Conservation (phyloP, 2,888 invertebrate genomes). For the Heliconius erato region DNA sequence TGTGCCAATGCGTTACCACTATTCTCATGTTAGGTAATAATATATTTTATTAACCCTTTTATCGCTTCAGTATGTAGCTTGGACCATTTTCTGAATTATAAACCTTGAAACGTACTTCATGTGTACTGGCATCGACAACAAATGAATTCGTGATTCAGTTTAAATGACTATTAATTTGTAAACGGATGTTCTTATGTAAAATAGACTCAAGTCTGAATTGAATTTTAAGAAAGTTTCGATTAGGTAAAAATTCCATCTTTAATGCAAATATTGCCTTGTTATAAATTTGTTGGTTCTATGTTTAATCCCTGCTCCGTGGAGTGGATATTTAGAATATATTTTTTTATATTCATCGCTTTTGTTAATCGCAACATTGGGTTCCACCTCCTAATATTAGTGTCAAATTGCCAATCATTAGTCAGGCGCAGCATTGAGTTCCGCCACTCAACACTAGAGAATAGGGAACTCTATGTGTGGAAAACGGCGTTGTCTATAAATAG, state of each 20-base stretch:
- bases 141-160: constrained; percentile 40
- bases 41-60: not conserved
- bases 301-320: not conserved
- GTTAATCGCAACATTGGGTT: no score
- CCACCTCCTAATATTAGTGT: no score
- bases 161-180: constrained; percentile 32
- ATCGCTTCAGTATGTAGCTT: not conserved
- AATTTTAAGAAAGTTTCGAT: not conserved
- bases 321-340: no score
- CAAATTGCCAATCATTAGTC: no score
- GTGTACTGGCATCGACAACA: constrained; percentile 22
- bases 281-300: not conserved
- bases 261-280: not conserved
- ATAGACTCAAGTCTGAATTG: constrained; percentile 1
- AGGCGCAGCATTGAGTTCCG: no score
- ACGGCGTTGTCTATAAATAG: no score
- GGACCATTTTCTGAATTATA: constrained; percentile 24
- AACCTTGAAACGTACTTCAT: constrained; percentile 21
- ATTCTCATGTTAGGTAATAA: not conserved
- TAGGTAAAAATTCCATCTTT: not conserved
- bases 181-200: constrained; percentile 21
- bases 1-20: not conserved
- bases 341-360: no score
- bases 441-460: no score
- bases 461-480: no score